phyloP scores from a whole-genome alignment of 2,113 vertebrate species.

The Colius striatus region DNA sequence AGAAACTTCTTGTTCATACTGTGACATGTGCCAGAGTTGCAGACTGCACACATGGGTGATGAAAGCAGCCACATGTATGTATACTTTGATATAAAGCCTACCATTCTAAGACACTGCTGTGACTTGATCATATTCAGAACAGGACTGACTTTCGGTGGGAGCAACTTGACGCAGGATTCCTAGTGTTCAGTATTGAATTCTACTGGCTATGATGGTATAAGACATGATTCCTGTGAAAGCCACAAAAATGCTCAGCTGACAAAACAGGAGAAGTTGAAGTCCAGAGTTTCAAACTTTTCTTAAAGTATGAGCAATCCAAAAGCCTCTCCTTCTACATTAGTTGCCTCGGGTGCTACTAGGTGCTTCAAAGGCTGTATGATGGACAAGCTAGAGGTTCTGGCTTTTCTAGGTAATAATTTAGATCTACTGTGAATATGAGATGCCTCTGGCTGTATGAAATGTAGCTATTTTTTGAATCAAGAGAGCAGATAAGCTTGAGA shows the following conservation, averaged over 20 bases:
- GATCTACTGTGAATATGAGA: neutral
- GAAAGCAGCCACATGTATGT: neutral
- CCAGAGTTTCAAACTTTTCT: neutral
- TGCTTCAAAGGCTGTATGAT: neutral
- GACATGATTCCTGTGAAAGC: neutral
- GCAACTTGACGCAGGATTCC: neutral
- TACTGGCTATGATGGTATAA: neutral
- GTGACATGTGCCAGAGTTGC: neutral
- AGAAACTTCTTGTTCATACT: conserved; percentile 6
- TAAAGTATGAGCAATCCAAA: neutral
- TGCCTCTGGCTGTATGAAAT: neutral
- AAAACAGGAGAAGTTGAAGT: neutral
- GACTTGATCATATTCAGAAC: neutral
- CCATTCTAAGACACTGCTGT: neutral
- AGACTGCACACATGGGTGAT: neutral
- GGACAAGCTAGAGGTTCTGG: neutral
- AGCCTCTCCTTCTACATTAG: neutral
- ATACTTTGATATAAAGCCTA: neutral
- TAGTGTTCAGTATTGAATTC: neutral
- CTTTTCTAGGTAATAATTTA: neutral
- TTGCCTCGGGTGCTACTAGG: neutral
- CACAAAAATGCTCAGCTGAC: neutral
- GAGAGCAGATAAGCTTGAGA: neutral
- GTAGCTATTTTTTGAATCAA: neutral
- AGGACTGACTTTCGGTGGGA: neutral